A percentile compares a stretch with the other conserved stretches of the same genome.
phyloP scores from a whole-genome alignment of 2,797 vertebrate genomes.

The Dendrocincla fuliginosa region DNA sequence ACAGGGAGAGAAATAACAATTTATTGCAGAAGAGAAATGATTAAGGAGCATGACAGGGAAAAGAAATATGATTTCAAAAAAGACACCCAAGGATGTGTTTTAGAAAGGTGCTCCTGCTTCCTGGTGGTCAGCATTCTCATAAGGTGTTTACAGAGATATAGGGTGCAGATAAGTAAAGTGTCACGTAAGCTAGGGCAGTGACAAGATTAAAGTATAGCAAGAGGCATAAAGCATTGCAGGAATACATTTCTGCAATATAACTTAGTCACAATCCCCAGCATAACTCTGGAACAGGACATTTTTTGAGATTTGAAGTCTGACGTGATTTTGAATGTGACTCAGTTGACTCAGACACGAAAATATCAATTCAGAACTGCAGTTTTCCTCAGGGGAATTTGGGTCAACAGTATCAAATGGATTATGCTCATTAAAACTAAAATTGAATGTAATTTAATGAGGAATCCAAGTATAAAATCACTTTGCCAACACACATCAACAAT shows the following conservation, averaged over 20 bases:
- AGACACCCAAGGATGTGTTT: neutral
- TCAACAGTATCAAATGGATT: conserved; percentile 39
- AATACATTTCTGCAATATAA: neutral
- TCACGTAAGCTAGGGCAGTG: neutral
- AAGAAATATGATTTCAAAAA: conserved; percentile 52
- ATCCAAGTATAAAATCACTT: conserved; percentile 36
- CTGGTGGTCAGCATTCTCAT: neutral
- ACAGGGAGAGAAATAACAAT: conserved; percentile 37
- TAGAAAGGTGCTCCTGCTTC: conserved; percentile 23
- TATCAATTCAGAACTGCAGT: neutral
- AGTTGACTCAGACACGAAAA: neutral
- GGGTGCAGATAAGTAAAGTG: neutral
- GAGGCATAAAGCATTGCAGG: neutral
- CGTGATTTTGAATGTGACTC: neutral
- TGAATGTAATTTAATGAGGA: conserved; percentile 40
- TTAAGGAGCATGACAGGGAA: conserved; percentile 2
- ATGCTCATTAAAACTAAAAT: conserved; percentile 49
- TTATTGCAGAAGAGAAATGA: conserved; percentile 24
- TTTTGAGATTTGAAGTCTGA: neutral
- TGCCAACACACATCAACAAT: neutral
- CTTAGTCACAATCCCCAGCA: neutral
- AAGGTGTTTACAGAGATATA: neutral
- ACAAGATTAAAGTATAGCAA: neutral
- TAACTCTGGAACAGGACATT: neutral
- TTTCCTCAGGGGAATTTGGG: neutral